Percentiles rank a stretch among this genome's conserved stretches.
Evolutionary conservation across 2,888 invertebrate species (phyloP).

Genomic region (Calameuta filiformis): DNA sequence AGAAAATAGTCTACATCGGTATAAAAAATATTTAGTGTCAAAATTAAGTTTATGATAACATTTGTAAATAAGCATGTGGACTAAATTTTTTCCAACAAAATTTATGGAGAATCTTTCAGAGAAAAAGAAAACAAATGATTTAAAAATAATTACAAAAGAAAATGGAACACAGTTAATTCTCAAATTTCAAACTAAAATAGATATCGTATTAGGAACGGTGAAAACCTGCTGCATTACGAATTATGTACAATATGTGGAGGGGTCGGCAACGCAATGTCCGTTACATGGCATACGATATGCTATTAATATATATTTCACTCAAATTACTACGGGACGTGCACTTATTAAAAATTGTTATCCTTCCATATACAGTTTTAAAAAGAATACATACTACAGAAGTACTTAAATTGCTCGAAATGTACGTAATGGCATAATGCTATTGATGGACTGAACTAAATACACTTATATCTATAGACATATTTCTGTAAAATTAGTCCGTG

Average conservation of each 20-base stretch:
- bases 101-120: neutral
- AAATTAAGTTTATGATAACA: neutral
- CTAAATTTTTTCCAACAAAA: neutral
- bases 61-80: neutral
- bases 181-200: neutral
- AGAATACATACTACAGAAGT: neutral
- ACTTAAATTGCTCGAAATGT: neutral
- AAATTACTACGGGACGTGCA: neutral
- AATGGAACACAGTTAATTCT: neutral
- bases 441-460: neutral
- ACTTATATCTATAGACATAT: neutral
- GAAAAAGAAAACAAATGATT: neutral
- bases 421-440: neutral
- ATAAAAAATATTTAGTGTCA: neutral
- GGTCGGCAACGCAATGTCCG: neutral
- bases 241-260: neutral
- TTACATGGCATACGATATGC: neutral
- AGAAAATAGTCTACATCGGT: too few relatives aligned
- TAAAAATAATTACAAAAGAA: neutral
- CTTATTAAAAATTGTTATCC: neutral
- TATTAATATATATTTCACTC: neutral
- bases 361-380: neutral
- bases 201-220: neutral
- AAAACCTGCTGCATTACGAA: neutral
- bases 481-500: neutral